Percentiles rank a stretch among this genome's conserved stretches.
Conservation (phyloP, 2,888 invertebrate genomes). For the Incurvaria masculella region DNA sequence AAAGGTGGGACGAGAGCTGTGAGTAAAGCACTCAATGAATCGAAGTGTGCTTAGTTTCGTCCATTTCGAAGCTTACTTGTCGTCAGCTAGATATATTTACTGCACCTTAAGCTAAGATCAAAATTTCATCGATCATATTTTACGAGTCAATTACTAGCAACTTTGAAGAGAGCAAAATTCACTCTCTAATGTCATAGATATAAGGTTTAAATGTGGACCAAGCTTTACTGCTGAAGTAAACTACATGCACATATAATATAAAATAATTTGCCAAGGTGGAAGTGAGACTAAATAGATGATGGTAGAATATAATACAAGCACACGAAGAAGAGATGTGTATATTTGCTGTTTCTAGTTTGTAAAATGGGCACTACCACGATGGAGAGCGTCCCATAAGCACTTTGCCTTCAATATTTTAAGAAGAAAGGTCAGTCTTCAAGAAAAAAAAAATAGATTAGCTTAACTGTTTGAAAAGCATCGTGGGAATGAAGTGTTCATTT, state of each 20-base stretch:
- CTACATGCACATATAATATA: too few species aligned
- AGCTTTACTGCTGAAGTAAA: background rate
- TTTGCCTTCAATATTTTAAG: slow-evolving; percentile 41
- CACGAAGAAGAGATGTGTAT: too few species aligned
- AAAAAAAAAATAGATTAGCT: background rate
- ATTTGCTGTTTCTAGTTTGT: slow-evolving; percentile 43
- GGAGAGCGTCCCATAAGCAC: slow-evolving; percentile 51
- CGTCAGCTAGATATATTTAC: background rate
- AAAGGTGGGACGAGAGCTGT: slow-evolving; percentile 45
- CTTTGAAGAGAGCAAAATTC: too few species aligned
- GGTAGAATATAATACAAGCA: too few species aligned
- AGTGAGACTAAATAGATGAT: too few species aligned
- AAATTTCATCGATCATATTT: too few species aligned
- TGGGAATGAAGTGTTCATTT: background rate
- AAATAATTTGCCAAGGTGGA: too few species aligned
- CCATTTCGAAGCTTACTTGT: background rate
- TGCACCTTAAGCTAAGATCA: too few species aligned
- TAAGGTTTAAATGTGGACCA: too few species aligned
- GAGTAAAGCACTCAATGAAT: slow-evolving; percentile 28
- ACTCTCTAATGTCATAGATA: too few species aligned
- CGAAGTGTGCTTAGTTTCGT: background rate
- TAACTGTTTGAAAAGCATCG: background rate
- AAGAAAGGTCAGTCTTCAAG: slow-evolving; percentile 46
- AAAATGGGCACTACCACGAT: slow-evolving; percentile 51
- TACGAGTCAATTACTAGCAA: too few species aligned